Evolutionary conservation across 2,797 vertebrate species (phyloP).

Genomic region (Sebastes nivosus): DNA sequence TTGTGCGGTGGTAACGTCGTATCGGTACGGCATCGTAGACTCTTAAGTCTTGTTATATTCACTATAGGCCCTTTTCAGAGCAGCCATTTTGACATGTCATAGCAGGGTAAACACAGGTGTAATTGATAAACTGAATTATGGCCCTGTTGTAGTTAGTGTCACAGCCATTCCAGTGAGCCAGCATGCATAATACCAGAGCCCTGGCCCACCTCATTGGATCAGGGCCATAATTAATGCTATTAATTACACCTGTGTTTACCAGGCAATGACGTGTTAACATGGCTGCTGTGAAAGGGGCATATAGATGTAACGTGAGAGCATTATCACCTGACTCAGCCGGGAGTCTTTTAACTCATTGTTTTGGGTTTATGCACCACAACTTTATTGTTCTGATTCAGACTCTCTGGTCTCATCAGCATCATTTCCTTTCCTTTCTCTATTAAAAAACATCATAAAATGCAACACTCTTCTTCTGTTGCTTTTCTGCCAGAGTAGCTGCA

Average conservation of each 20-base stretch:
- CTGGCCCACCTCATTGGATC: not conserved
- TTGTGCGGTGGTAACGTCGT: too few relatives aligned
- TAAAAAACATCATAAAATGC: not conserved
- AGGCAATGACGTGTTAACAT: not conserved
- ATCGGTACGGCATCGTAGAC: too few relatives aligned
- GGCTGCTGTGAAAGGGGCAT: not conserved
- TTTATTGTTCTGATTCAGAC: not conserved
- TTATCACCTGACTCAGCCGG: not conserved
- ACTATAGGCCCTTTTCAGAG: not conserved
- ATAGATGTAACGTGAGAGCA: not conserved
- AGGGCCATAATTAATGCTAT: rapidly evolving
- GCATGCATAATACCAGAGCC: not conserved
- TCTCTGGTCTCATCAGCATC: not conserved
- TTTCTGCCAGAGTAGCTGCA: not conserved
- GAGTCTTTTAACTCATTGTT: not conserved
- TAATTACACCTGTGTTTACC: not conserved
- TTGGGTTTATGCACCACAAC: not conserved
- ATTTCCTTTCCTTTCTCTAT: not conserved
- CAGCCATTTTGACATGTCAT: not conserved
- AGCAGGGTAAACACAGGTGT: not conserved
- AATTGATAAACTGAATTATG: too few relatives aligned
- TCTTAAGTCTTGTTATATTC: not conserved
- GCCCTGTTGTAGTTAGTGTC: not conserved
- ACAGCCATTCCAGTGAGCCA: not conserved
- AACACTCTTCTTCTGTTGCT: not conserved